Evolutionary conservation across 2,888 invertebrate genomes (phyloP), one percentile per base, ranked within the genome.

Genomic region (Eupithecia subumbrata): DNA sequence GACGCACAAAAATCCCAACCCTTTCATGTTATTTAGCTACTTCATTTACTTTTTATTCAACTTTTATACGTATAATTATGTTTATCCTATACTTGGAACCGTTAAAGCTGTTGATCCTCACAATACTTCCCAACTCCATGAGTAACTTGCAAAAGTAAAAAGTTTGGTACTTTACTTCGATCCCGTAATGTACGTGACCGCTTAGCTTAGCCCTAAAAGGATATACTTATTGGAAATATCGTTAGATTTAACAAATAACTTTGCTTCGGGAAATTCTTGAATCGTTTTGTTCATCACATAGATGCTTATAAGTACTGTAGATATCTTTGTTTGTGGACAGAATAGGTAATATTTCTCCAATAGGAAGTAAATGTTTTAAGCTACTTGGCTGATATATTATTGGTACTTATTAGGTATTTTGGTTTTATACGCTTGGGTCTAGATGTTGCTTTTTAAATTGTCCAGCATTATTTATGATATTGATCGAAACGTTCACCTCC

Each of bases 151-250:
- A 52, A 72, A 76, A 72, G 74, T 77, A 63, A 75, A 73, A 75
- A 73, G 75, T 73, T 77, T 3, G 43, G 37, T 76, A 69, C 76
- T 72, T 73, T 56, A 52, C 52, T 43, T 71, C 75, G 56, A 75
- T 69, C 64, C 69, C 63, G 66, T 72, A 71, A 72, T 67, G 72
- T 77, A 77, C 77, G 77, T 77, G 77, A 77, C 71, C 77, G 71
- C 71, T 77, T 75, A 75, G 63, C 68, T 73, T 37, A 63, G 69
- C 66, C 72, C 63, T 73, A 73, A 60, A 45, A 48, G 18, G 60
- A 73, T 68, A 73, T 70, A 63, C 70, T 56, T 68, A 68, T 68
- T 45, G 68, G 68, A 68, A 68, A 68, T 68, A 68, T 68, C 68
- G 68, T 68, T 68, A 68, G 68, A 45, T 69, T 69, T 48, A 69